phyloP scores from a whole-genome alignment of 2,113 vertebrate species.

The Podarcis raffonei region DNA sequence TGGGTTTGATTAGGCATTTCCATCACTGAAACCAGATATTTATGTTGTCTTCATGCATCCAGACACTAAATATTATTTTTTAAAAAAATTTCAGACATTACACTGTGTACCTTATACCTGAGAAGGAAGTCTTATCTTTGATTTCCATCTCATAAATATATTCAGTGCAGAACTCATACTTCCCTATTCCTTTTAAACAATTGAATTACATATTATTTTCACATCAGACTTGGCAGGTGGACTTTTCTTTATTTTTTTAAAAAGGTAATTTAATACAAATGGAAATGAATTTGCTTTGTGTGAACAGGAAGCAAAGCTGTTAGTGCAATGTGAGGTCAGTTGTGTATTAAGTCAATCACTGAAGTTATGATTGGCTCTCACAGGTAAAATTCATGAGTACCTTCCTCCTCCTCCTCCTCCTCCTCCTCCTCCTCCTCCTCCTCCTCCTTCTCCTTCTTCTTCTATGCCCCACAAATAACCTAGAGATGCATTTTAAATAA shows the following conservation, averaged over 20 bases:
- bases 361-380: not conserved
- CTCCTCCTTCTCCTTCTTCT: too few relatives aligned
- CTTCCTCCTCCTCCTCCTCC: not conserved
- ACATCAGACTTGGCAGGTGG: not conserved
- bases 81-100: not conserved
- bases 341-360: not conserved
- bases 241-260: not conserved
- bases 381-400: not conserved
- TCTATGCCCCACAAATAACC: too few relatives aligned
- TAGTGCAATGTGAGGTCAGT: not conserved
- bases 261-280: not conserved
- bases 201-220: not conserved
- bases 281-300: not conserved
- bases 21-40: conserved; percentile 8
- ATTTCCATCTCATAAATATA: conserved; percentile 9
- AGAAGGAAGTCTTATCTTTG: conserved; percentile 8
- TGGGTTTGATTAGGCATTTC: not conserved
- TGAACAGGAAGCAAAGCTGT: not conserved
- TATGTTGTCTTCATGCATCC: not conserved
- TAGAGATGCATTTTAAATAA: too few relatives aligned
- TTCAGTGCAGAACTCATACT: not conserved
- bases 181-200: not conserved
- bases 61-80: not conserved
- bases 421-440: accelerated
- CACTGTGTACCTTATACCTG: not conserved